Evolutionary conservation across 2,797 vertebrate genomes (phyloP), one percentile per base, ranked within the genome.

Genomic region (Gastrophryne carolinensis): DNA sequence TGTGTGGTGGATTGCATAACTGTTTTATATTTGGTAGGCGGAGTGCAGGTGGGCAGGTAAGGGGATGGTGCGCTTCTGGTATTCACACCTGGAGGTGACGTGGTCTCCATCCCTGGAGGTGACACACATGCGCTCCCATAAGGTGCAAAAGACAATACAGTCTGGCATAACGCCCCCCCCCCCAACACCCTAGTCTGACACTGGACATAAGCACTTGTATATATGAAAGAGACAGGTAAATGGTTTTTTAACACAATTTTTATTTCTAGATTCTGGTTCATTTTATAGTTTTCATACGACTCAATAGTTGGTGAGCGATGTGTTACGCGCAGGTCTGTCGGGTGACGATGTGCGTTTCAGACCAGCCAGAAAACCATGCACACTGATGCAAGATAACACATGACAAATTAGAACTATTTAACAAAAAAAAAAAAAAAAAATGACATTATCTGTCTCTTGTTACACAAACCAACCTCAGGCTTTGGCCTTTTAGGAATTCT

Each of bases 321-420:
- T 86, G 87, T 86, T 89, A 90, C 32, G 62, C 35, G 52, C 88
- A 90, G 86, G 90, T 91, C 89, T 88, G 87, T 85, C 83, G 86
- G 85, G n/a, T 87, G 87, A 89, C 87, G 88, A 90, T 86, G 90
- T 89, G 91, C 91, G 85, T 89, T 89, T 92, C 87, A 92, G 90
- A 92, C 90, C 90, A 87, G 84, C 82, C 86, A 88, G 8, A 1
- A 30, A 27, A 32, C 6, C 15, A 39, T 54, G 49, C 23, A 56
- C 32, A 54, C 37, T 17, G 50, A 29, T 21, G 65, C 54, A 35
- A 37, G 19, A 54, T 37, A 13, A 17, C 32, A 67, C 53, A 24
- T 37, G 35, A 54, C 65, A 56, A 34, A 15, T 44, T 13, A 44
- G 39, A 44, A 44, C 37, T 41, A 15, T 41, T n/a, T 26, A 27